Conservation (phyloP, 1,140 invertebrate species). For the Drosophila asahinai region DNA sequence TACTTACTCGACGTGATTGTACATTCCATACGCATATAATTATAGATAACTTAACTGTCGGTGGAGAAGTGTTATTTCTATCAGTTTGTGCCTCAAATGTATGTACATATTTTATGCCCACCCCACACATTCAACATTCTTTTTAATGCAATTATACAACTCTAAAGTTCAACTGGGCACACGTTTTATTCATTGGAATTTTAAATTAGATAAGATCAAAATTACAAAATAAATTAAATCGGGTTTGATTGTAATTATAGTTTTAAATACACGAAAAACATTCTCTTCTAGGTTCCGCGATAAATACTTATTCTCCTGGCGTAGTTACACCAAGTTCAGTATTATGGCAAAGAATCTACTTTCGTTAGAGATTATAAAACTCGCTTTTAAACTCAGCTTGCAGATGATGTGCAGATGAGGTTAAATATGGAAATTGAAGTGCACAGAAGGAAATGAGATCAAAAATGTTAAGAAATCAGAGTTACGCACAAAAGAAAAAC, state of each 20-base stretch:
- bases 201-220: conserved; percentile 1
- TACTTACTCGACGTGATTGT: conserved; percentile 79
- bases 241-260: conserved; percentile 12
- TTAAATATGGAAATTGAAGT: conserved; percentile 4
- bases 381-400: background rate
- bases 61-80: conserved; percentile 42
- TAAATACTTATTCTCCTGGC: conserved; percentile 18
- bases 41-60: conserved; percentile 37
- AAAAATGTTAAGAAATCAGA: background rate
- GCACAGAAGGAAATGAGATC: background rate
- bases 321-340: conserved; percentile 32
- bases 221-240: conserved; percentile 2
- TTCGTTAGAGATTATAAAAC: conserved; percentile 27
- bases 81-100: conserved; percentile 36
- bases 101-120: conserved; percentile 34
- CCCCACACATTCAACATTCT: conserved; percentile 23
- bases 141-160: conserved; percentile 21
- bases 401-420: background rate
- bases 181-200: conserved; percentile 10
- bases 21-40: conserved; percentile 71
- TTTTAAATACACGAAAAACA: conserved; percentile 7
- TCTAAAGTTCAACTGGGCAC: conserved; percentile 12
- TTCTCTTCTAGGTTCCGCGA: conserved; percentile 9
- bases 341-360: conserved; percentile 28
- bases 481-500: conserved; percentile 7